Evolutionary conservation across 2,797 vertebrate species (phyloP).

Genomic region (Otolemur crassicaudatus): DNA sequence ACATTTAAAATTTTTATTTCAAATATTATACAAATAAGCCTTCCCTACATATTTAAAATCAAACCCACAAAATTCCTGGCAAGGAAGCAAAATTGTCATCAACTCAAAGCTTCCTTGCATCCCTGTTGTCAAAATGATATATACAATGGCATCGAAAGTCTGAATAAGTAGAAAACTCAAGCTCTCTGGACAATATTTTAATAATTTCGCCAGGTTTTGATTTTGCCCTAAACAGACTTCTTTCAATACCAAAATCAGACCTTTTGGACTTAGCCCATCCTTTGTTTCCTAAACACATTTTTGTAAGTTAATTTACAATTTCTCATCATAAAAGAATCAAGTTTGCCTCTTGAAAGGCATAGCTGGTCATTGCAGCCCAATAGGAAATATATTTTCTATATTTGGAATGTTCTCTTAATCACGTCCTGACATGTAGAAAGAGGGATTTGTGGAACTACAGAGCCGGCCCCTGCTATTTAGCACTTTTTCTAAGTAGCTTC

Average conservation of each 20-base stretch:
- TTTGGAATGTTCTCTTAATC: constrained; percentile 13
- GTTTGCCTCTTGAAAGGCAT: constrained; percentile 24
- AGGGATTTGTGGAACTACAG: neutral
- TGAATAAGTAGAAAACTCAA: neutral
- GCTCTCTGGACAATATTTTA: constrained; percentile 9
- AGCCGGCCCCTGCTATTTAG: neutral
- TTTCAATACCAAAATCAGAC: neutral
- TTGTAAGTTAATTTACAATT: constrained; percentile 16
- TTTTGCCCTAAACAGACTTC: neutral
- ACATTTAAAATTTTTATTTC: constrained; percentile 64
- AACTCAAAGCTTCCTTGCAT: constrained; percentile 7
- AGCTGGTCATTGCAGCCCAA: neutral
- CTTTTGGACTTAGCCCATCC: neutral
- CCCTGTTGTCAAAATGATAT: constrained; percentile 37
- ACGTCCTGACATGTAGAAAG: neutral
- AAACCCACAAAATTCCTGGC: constrained; percentile 56
- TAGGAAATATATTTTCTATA: neutral
- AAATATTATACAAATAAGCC: constrained; percentile 55
- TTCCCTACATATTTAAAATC: constrained; percentile 52
- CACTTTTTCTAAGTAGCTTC: neutral
- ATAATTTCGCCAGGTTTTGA: constrained; percentile 12
- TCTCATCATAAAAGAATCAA: constrained; percentile 8
- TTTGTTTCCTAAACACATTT: neutral
- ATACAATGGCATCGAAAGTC: constrained; percentile 11
- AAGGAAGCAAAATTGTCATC: constrained; percentile 56